Evolutionary conservation across 2,888 invertebrate species (phyloP), one percentile per base, ranked within the genome.

Genomic region (Andrena bucephala): DNA sequence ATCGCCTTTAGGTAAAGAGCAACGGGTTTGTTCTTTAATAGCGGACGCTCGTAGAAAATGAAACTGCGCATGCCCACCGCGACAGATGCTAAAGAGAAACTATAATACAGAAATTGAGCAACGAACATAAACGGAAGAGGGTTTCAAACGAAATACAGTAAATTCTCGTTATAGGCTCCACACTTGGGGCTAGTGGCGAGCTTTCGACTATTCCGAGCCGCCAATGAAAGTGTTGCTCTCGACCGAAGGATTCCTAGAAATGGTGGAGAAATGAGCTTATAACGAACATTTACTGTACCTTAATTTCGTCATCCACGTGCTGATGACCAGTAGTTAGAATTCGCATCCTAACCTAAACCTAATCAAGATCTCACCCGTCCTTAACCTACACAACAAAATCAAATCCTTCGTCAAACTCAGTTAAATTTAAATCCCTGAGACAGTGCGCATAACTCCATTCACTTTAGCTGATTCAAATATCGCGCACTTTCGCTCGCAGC

Each of bases 31-130:
- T 36, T 20, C 7, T 68, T 36, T 1, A 57, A 65, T 16, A 27
- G 20, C 42, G 33, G 10, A 42, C 10, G 42, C 54, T 60, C 8
- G 31, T 48, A 54, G 76, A 71, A 76, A 76, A 76, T 29, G 76
- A 76, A 76, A 76, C 54, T 42, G 54, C 24, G 24, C 54, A 63
- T 54, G 36, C 29, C n/a, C 36, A 36, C 36, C 24, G 65, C 8
- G 27, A 36, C 10, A 65, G 54, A 20, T 8, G 29, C 62, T 29
- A 8, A 24, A 10, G 24, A 24, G 62, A 1, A 33, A 71, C 24
- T 27, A 69, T 42, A 42, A 36, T 36, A 27, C 6, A 5, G 29
- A 7, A 20, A 42, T 74, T 68, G 50, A 13, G 59, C 68, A 68
- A 68, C 59, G 5, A 60, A 59, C 27, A n/a, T 8, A 24, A 20